Evolutionary conservation across 2,113 vertebrate species (phyloP), one percentile per base, ranked within the genome.

Genomic region (Oophaga pumilio): DNA sequence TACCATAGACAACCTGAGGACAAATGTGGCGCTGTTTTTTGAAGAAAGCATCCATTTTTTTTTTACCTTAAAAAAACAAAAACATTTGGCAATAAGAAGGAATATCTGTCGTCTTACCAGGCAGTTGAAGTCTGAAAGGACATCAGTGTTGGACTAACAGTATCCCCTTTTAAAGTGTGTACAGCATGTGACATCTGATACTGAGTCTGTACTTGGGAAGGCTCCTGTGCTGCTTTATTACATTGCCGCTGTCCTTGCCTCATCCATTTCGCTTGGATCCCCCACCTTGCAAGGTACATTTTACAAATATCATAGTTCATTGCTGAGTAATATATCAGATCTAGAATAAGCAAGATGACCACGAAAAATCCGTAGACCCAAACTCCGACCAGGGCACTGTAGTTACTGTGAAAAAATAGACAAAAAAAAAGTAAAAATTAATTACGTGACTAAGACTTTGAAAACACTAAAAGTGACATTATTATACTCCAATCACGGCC

Each of bases 321-420:
- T 69, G 98, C 98, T 12, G 98, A 99, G 93, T 99, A 99, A 89
- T 99, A 99, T 56, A 99, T 93, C 78, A 99, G 96, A 91, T 99
- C 98, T 93, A 99, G 92, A 1, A 97, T 92, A 91, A 99, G 94
- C 91, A 99, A 94, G 89, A 96, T 92, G 92, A 99, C 92, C 91
- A 99, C 97, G 76, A 99, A 97, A 91, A 99, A 97, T 88, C 98
- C 98, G 33, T 99, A 99, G 93, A 99, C 97, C 98, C 98, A 99
- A 91, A 99, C 98, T 6, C 98, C 98, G 13, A 99, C 89, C 90
- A 99, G 91, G 0, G 98, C 98, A 0, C 97, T 98, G 94, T 99
- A 99, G 90, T 99, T 99, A 93, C 98, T 99, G 94, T 2, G 56
- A 89, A 53, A 71, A 88, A 28, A 90, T 68, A 90, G 49, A 73